A percentile compares a stretch with the other conserved stretches of the same genome.
These are phyloP conservation scores for Gymnocephalus cernua DNA, from an alignment of 2,113 vertebrate species.

Conservation along the genomic window DNA sequence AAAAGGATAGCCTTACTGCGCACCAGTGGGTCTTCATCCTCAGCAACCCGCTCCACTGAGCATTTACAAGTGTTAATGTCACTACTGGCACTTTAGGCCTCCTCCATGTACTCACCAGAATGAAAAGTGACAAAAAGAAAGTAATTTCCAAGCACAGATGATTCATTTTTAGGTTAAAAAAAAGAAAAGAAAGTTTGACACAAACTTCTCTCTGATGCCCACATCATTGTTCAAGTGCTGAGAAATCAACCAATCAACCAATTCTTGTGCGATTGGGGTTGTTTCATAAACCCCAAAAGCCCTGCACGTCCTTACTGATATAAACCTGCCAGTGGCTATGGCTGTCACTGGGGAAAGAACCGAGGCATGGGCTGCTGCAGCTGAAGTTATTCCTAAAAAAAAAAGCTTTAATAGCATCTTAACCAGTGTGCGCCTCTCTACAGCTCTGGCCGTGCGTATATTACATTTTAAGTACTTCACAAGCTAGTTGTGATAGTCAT, in stretches of 20 bases:
- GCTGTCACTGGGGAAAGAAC: constrained; percentile 25
- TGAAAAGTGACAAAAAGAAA: constrained; percentile 32
- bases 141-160: not conserved
- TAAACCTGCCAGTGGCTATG: constrained; percentile 23
- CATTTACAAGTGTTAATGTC: constrained; percentile 68
- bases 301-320: constrained; percentile 12
- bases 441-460: constrained; percentile 39
- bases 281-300: constrained; percentile 27
- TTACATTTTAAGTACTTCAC: constrained; percentile 62
- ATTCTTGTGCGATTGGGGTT: constrained; percentile 13
- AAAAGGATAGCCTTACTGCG: constrained; percentile 45
- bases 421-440: constrained; percentile 23
- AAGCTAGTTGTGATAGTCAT: constrained; percentile 62
- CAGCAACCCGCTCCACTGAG: constrained; percentile 50
- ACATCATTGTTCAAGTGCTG: constrained; percentile 15
- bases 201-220: constrained; percentile 6
- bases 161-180: constrained; percentile 17
- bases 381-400: constrained; percentile 10
- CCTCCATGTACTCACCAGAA: constrained; percentile 33
- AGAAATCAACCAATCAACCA: constrained; percentile 19
- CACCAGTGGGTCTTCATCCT: constrained; percentile 50
- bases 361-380: constrained; percentile 24
- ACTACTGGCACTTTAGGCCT: constrained; percentile 57
- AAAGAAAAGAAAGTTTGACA: constrained; percentile 15
- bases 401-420: constrained; percentile 42